Conservation (phyloP, 1,140 invertebrate genomes). For the Anastatus disparis region DNA sequence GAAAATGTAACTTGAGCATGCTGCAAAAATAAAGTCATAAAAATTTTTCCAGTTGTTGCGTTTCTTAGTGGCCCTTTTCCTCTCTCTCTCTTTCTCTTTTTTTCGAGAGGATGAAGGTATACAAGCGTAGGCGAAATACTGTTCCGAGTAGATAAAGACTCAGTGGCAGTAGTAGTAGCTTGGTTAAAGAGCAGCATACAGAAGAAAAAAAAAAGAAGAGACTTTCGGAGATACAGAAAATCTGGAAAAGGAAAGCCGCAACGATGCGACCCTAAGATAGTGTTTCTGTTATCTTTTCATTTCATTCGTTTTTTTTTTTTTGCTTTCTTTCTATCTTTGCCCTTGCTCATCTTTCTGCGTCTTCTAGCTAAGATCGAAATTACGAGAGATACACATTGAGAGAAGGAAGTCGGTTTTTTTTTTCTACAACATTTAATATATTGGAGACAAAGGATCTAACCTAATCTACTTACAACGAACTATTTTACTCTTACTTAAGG, state of each 20-base stretch:
- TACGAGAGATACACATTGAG: neutral
- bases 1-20: no score
- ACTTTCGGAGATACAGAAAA: neutral
- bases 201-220: neutral
- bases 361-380: neutral
- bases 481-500: neutral
- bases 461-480: neutral
- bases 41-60: no score
- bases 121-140: no score
- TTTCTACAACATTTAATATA: neutral
- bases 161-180: no score
- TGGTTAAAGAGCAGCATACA: neutral
- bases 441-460: constrained; percentile 2
- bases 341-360: no score
- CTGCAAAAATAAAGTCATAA: no score
- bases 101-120: no score
- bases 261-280: neutral
- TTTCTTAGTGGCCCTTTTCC: no score
- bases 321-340: no score
- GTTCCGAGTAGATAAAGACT: no score
- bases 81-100: no score
- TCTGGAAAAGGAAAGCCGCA: neutral
- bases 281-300: neutral
- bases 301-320: constrained; percentile 3
- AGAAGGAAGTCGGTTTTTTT: neutral